Conservation (phyloP, 2,113 vertebrate species). For the Osmerus eperlanus region DNA sequence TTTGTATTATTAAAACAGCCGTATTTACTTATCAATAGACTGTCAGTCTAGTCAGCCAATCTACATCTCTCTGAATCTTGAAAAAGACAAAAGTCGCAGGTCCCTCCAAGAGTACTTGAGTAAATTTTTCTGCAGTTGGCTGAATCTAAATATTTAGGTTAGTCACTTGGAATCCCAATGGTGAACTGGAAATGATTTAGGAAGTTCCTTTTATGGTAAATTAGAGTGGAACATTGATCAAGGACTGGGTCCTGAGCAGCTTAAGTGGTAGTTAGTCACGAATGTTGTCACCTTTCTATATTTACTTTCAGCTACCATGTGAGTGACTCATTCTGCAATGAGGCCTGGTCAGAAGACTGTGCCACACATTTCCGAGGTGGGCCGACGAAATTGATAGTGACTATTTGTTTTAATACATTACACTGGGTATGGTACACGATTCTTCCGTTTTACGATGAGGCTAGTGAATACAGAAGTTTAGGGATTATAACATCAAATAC, state of each 20-base stretch:
- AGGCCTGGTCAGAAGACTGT: too few species aligned
- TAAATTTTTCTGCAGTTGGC: not conserved
- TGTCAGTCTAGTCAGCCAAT: not conserved
- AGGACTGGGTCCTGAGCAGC: slow-evolving; percentile 13
- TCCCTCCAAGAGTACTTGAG: not conserved
- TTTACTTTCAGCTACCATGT: too few species aligned
- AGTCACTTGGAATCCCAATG: not conserved
- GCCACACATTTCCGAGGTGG: too few species aligned
- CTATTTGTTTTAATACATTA: too few species aligned
- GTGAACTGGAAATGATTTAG: slow-evolving; percentile 3
- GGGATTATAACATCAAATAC: too few species aligned
- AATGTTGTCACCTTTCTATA: not conserved
- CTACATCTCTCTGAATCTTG: not conserved
- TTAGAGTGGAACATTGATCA: slow-evolving; percentile 5
- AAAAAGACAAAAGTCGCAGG: not conserved
- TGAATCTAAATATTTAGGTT: not conserved
- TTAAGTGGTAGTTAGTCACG: not conserved
- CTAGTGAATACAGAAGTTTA: too few species aligned
- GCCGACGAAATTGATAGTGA: too few species aligned
- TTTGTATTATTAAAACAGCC: not conserved
- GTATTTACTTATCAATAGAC: not conserved
- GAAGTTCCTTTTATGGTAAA: not conserved
- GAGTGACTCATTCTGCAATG: too few species aligned
- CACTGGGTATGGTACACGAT: too few species aligned
- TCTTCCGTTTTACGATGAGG: too few species aligned